Evolutionary conservation across 1,140 invertebrate species (phyloP), one percentile per base, ranked within the genome.

Genomic region (Galleria mellonella): DNA sequence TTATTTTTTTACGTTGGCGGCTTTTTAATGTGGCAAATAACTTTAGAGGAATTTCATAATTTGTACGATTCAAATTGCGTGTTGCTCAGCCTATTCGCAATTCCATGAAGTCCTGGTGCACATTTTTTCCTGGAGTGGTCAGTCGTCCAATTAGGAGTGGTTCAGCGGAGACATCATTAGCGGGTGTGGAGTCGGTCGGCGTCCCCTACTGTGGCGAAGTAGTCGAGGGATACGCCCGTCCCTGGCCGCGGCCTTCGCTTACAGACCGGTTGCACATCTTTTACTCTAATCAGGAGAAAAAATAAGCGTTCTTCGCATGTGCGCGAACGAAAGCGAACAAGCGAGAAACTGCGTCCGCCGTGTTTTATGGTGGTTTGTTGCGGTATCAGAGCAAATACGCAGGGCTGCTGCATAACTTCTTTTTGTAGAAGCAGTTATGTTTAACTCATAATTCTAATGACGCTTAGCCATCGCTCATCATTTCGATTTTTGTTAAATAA

Each of bases 241-340:
- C 63, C 71, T 60, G 63, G 69, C 56, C 57, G 63, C 72, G 79
- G 71, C 79, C 76, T 83, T 83, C 72, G 75, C 52, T 41, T 56
- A 48, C 57, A 48, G 64, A 84, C 81, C 77, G 77, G 81, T 84
- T 75, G 74, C 51, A 66, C 76, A 77, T 81, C 78, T 83, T 75
- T 78, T 72, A 73, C 77, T 81, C 76, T 81, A 81, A 84, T 83
- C 81, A 79, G 69, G 65, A 63, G 60, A 78, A 83, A 77, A 83
- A 84, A 77, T 65, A 73, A 72, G 53, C 62, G 55, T 55, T 49
- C 56, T 58, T 51, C 62, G 65, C 63, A 73, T 79, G 74, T 66
- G 68, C 68, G 68, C 72, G 52, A 76, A 76, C 60, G 72, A 82
- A 82, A 78, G 69, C 70, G 69, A 82, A 70, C 63, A 70, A 72